phyloP scores from a whole-genome alignment of 2,113 vertebrate species.

The Cyphomyrus plagiostoma region DNA sequence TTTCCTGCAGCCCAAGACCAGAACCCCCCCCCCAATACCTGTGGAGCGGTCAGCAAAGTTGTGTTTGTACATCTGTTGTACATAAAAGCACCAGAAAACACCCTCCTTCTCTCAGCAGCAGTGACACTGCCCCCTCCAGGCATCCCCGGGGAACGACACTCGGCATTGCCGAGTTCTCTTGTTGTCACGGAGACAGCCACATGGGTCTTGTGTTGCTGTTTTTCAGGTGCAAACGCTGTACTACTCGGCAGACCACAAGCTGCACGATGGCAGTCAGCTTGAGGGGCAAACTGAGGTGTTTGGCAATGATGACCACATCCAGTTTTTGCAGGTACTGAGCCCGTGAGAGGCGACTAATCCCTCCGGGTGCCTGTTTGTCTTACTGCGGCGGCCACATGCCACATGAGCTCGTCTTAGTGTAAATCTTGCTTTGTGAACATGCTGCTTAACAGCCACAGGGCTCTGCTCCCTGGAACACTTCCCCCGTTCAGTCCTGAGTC shows the following conservation, averaged over 20 bases:
- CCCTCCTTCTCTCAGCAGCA: conserved; percentile 8
- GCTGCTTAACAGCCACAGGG: neutral
- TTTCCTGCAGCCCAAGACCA: neutral
- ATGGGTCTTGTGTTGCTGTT: conserved; percentile 91
- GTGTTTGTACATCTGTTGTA: conserved; percentile 6
- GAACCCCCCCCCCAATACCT: no score
- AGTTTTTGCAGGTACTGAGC: conserved; percentile 97
- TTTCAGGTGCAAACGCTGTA: conserved; percentile 99
- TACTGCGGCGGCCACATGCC: neutral
- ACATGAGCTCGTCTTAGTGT: neutral
- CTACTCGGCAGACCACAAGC: conserved; percentile 99
- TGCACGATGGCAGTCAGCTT: conserved; percentile 97
- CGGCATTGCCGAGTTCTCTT: conserved; percentile 44
- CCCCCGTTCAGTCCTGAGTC: neutral
- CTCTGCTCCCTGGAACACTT: neutral
- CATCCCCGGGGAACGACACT: conserved; percentile 9
- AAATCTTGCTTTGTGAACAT: neutral
- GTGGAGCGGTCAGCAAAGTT: neutral
- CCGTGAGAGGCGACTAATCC: neutral
- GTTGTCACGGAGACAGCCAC: conserved; percentile 86
- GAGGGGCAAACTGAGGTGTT: conserved; percentile 97
- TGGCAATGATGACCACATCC: conserved; percentile 96
- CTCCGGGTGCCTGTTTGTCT: neutral
- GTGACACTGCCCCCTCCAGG: neutral
- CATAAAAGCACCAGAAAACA: neutral